phyloP scores from a whole-genome alignment of 2,113 vertebrate genomes.

The Cettia cetti region DNA sequence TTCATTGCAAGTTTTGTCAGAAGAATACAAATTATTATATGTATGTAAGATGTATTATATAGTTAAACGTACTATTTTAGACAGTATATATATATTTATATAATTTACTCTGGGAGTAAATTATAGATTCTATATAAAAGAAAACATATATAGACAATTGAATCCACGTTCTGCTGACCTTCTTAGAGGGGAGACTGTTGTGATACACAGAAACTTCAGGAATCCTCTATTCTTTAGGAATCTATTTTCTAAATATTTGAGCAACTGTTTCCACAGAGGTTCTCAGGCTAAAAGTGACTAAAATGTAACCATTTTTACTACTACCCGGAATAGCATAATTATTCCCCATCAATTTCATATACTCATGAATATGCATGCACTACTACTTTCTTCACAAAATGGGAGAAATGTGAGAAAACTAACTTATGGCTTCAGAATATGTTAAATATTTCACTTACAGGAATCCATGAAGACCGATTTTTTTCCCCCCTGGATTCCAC shows the following conservation, averaged over 20 bases:
- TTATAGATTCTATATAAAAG: neutral
- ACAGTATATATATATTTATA: too few relatives aligned
- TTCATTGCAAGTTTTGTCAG: neutral
- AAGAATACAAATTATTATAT: neutral
- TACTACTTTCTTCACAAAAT: neutral
- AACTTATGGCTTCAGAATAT: slow-evolving; percentile 28
- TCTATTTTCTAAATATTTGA: neutral
- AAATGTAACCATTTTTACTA: slow-evolving; percentile 17
- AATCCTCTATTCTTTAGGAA: neutral
- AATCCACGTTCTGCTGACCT: neutral
- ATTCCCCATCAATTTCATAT: slow-evolving; percentile 18
- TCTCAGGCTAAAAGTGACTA: slow-evolving; percentile 7
- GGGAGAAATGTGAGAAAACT: slow-evolving; percentile 10
- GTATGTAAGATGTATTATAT: neutral
- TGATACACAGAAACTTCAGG: neutral
- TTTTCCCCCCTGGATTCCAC: neutral
- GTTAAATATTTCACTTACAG: slow-evolving; percentile 11
- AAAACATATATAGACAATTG: neutral
- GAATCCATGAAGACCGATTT: neutral
- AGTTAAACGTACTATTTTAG: neutral
- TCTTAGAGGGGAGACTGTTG: neutral
- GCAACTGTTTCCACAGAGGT: neutral
- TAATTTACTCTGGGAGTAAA: neutral
- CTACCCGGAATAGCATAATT: neutral
- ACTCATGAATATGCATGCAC: slow-evolving; percentile 4